phyloP scores from a whole-genome alignment of 2,113 vertebrate species.

The Zosterops lateralis region DNA sequence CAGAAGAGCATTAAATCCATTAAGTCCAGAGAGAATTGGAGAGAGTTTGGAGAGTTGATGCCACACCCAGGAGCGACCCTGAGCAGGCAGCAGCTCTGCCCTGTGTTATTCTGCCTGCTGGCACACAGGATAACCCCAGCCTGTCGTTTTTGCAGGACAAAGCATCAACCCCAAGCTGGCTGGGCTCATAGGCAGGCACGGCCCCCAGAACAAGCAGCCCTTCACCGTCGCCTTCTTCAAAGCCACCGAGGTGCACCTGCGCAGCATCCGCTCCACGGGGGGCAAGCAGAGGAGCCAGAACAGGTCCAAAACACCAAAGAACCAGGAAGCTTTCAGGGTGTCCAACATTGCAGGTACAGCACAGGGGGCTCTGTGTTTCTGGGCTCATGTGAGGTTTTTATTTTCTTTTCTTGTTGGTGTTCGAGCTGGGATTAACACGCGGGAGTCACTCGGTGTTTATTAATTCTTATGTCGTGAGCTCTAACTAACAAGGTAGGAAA shows the following conservation, averaged over 20 bases:
- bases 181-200: constrained; percentile 88
- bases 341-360: constrained; percentile 85
- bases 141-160: constrained; percentile 75
- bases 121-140: neutral
- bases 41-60: neutral
- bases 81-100: neutral
- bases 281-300: constrained; percentile 89
- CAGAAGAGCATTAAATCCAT: neutral
- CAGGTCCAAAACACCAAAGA: constrained; percentile 87
- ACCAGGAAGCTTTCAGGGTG: constrained; percentile 88
- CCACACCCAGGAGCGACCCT: neutral
- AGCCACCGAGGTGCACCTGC: constrained; percentile 93
- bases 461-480: neutral
- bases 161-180: constrained; percentile 90
- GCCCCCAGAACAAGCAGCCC: constrained; percentile 95
- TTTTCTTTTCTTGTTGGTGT: neutral
- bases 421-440: neutral
- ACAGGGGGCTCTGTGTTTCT: rapidly evolving
- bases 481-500: neutral
- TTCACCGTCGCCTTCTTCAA: constrained; percentile 99
- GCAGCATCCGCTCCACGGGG: constrained; percentile 87
- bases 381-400: neutral
- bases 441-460: neutral
- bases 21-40: neutral
- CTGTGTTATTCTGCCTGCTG: neutral